phyloP scores from a whole-genome alignment of 2,113 vertebrate species.

The Empidonax traillii region DNA sequence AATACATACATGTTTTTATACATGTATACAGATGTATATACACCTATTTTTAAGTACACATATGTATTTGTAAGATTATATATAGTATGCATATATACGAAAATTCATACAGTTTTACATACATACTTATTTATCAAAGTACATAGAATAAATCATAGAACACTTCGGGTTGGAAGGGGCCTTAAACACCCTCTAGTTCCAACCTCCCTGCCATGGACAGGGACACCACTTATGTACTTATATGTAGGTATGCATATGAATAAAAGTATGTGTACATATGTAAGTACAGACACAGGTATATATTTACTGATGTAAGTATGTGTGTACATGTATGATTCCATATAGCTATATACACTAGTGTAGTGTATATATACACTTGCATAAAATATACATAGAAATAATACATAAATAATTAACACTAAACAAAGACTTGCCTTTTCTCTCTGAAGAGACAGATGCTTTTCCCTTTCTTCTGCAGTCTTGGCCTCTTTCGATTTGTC shows the following conservation, averaged over 20 bases:
- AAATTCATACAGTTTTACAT: background rate
- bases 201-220: background rate
- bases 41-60: background rate
- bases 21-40: background rate
- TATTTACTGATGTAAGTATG: background rate
- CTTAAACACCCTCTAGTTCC: background rate
- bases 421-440: conserved; percentile 83
- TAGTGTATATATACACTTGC: background rate
- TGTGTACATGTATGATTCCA: background rate
- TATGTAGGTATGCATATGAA: background rate
- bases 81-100: background rate
- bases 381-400: background rate
- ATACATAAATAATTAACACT: background rate
- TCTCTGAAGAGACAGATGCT: conserved; percentile 83
- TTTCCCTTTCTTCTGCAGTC: conserved; percentile 82
- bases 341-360: rapidly evolving
- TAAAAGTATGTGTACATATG: background rate
- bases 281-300: background rate
- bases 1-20: background rate
- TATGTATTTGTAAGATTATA: background rate
- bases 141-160: background rate
- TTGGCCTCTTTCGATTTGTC: conserved; percentile 73
- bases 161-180: background rate
- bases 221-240: background rate
- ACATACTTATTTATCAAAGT: background rate